Evolutionary conservation across 2,888 invertebrate genomes (phyloP).

Genomic region (Pimpla rufipes): DNA sequence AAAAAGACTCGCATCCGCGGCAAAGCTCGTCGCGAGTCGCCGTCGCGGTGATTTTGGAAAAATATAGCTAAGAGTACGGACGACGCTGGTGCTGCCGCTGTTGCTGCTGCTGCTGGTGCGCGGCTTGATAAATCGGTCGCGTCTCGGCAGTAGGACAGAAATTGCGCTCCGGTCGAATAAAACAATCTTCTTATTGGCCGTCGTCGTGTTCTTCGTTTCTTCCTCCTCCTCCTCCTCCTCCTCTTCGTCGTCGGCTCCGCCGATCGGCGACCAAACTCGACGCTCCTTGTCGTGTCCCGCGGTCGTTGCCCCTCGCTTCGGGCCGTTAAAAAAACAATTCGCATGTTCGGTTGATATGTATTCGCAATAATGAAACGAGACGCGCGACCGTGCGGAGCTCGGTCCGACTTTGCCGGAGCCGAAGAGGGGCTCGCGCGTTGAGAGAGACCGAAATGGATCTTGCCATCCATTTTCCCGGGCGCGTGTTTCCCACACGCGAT

Average conservation of each 20-base stretch:
- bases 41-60: constrained; percentile 34
- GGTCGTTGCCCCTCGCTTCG: not conserved
- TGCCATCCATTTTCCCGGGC: constrained; percentile 4
- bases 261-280: not conserved
- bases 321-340: not conserved
- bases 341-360: constrained; percentile 56
- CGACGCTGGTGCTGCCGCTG: not conserved
- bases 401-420: constrained; percentile 6
- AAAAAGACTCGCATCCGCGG: constrained; percentile 39
- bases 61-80: constrained; percentile 42
- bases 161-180: constrained; percentile 58
- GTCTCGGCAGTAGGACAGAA: constrained; percentile 31
- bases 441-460: constrained; percentile 17
- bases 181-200: constrained; percentile 57
- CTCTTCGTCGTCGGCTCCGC: no score
- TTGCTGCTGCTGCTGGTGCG: constrained; percentile 10
- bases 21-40: constrained; percentile 58
- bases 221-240: no score
- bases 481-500: not conserved
- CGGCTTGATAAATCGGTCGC: constrained; percentile 31
- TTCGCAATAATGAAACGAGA: constrained; percentile 54
- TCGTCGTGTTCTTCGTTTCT: constrained; percentile 39
- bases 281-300: not conserved
- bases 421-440: constrained; percentile 7
- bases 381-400: constrained; percentile 7